Conservation (phyloP, 2,797 vertebrate species). For the Aotus griseimembra region DNA sequence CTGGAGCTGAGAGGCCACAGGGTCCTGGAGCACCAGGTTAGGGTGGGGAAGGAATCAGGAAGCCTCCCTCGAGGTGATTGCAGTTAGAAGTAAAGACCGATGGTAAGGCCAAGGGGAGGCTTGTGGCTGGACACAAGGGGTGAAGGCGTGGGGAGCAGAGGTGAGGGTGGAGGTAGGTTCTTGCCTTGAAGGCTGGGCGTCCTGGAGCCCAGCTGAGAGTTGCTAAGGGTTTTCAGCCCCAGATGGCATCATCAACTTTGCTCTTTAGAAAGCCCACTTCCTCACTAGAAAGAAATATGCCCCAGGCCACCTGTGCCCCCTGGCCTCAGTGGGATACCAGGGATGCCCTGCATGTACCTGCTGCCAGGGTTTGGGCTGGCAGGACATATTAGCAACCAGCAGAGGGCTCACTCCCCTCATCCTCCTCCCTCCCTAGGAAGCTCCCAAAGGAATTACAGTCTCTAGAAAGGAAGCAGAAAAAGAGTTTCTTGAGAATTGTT, state of each 20-base stretch:
- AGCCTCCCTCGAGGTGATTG: not conserved
- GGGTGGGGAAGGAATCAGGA: not conserved
- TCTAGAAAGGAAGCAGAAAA: not conserved
- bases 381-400: not conserved
- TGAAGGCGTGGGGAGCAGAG: not conserved
- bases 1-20: not conserved
- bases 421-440: not conserved
- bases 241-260: accelerated
- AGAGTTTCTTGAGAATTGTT: not conserved
- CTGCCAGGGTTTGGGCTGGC: accelerated
- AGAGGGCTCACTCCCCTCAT: not conserved
- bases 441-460: not conserved
- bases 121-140: no score
- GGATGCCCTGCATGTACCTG: accelerated
- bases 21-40: no score
- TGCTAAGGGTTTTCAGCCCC: not conserved
- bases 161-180: accelerated
- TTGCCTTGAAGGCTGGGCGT: not conserved
- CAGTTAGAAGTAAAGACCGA: not conserved
- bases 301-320: not conserved
- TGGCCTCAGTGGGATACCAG: not conserved
- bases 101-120: not conserved
- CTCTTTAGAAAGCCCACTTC: not conserved
- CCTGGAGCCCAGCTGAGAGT: not conserved
- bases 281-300: not conserved